A percentile compares a stretch with the other conserved stretches of the same genome.
Evolutionary conservation across 2,888 invertebrate species (phyloP).

Genomic region (Eudemis profundana): DNA sequence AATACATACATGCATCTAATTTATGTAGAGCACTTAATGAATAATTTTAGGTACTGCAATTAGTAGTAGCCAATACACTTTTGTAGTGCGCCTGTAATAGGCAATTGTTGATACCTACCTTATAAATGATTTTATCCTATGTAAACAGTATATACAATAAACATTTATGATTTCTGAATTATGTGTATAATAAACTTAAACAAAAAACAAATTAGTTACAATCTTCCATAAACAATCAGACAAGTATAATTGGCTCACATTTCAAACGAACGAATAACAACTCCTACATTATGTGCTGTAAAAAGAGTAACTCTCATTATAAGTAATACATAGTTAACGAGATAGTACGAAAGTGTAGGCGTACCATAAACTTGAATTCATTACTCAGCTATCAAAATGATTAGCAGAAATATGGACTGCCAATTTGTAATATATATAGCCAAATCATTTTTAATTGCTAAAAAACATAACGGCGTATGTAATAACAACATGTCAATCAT

Average conservation of each 20-base stretch:
- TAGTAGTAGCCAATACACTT: too few species aligned
- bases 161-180: too few species aligned
- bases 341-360: constrained; percentile 35
- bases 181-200: neutral
- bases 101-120: too few species aligned
- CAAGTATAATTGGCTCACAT: constrained; percentile 34
- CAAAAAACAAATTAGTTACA: neutral
- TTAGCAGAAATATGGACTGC: constrained; percentile 46
- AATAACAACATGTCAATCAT: constrained; percentile 62
- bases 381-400: constrained; percentile 44
- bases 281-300: constrained; percentile 36
- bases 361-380: constrained; percentile 41
- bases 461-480: constrained; percentile 54
- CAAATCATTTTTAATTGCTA: constrained; percentile 59
- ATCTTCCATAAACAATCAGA: neutral
- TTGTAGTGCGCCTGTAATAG: too few species aligned
- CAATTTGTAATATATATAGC: constrained; percentile 59
- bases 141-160: too few species aligned
- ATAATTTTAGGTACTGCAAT: too few species aligned
- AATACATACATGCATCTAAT: too few species aligned
- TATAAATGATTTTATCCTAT: too few species aligned
- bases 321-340: constrained; percentile 30
- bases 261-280: constrained; percentile 16
- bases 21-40: too few species aligned
- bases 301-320: constrained; percentile 32